These are phyloP conservation scores for Lepilemur ruficaudatus DNA, from an alignment of 2,797 vertebrate species.

Conservation along the genomic window DNA sequence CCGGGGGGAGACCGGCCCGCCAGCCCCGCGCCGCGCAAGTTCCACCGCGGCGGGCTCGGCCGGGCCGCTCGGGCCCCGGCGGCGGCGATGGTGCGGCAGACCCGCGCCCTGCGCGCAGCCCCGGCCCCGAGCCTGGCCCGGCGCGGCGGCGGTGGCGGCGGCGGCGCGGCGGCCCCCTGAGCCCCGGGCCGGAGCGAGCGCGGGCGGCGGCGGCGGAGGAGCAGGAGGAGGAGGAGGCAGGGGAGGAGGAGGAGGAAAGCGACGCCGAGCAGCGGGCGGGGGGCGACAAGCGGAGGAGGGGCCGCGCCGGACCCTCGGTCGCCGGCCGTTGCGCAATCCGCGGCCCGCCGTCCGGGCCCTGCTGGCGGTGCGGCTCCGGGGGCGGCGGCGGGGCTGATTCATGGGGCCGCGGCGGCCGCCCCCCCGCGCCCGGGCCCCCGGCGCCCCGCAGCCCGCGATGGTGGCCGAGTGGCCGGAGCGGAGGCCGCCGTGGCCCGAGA, in stretches of 20 bases:
- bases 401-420: constrained; percentile 82
- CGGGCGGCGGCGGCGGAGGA: constrained; percentile 35
- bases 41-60: neutral
- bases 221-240: neutral
- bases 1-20: neutral
- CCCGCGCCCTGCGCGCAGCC: constrained; percentile 39
- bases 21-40: constrained; percentile 42
- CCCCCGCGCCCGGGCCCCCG: constrained; percentile 66
- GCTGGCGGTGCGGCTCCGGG: constrained; percentile 60
- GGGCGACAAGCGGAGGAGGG: neutral
- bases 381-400: constrained; percentile 82
- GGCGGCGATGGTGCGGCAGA: constrained; percentile 56
- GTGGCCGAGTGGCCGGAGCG: constrained; percentile 72
- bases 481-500: constrained; percentile 76
- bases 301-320: constrained; percentile 35
- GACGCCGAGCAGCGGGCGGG: neutral
- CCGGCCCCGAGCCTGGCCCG: constrained; percentile 43
- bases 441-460: constrained; percentile 79
- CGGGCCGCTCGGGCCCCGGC: neutral
- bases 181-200: constrained; percentile 47
- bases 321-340: constrained; percentile 63
- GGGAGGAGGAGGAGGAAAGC: neutral
- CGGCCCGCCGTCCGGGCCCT: constrained; percentile 53
- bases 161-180: constrained; percentile 60
- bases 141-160: constrained; percentile 18